phyloP scores from a whole-genome alignment of 2,113 vertebrate genomes.

The Perccottus glenii region DNA sequence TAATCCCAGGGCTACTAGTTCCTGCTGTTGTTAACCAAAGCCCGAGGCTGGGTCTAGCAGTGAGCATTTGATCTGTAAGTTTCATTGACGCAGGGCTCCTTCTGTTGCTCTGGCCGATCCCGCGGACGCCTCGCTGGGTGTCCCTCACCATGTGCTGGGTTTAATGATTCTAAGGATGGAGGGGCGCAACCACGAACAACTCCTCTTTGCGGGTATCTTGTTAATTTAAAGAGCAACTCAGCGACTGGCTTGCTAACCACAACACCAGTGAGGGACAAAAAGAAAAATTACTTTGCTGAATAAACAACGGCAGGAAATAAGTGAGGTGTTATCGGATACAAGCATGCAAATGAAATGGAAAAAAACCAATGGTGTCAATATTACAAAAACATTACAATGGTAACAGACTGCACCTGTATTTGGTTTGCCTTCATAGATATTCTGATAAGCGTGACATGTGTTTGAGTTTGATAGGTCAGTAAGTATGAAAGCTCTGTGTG shows the following conservation, averaged over 20 bases:
- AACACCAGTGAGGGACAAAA: not conserved
- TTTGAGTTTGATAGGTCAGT: conserved; percentile 28
- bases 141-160: conserved; percentile 40
- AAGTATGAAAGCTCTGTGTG: conserved; percentile 24
- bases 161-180: conserved; percentile 54
- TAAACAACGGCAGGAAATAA: conserved; percentile 47
- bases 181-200: conserved; percentile 46
- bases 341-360: conserved; percentile 65
- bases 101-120: conserved; percentile 32
- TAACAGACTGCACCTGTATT: not conserved
- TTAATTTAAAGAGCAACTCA: conserved; percentile 45
- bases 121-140: conserved; percentile 49
- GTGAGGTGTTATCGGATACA: conserved; percentile 49
- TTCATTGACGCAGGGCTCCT: conserved; percentile 51
- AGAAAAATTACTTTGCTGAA: conserved; percentile 35
- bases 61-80: conserved; percentile 59
- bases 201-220: conserved; percentile 46
- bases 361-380: conserved; percentile 28
- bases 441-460: conserved; percentile 3
- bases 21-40: conserved; percentile 45
- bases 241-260: conserved; percentile 1
- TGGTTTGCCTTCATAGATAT: conserved; percentile 5
- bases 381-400: conserved; percentile 35
- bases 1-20: conserved; percentile 31
- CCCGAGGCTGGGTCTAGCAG: conserved; percentile 20